phyloP scores from a whole-genome alignment of 2,888 invertebrate species.

The Dusona sp. region DNA sequence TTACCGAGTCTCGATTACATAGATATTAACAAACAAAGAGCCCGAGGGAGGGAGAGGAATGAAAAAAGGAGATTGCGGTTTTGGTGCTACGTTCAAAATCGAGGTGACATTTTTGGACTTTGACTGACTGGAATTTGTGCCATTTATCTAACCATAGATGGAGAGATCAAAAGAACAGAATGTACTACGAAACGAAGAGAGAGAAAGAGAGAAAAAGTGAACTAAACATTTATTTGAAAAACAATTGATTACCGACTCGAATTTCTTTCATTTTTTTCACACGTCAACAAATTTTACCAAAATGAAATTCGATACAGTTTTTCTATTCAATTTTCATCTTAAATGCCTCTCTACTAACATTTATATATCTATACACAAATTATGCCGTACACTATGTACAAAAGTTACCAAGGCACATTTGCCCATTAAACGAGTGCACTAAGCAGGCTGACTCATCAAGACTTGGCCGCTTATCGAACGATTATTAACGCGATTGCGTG shows the following conservation, averaged over 20 bases:
- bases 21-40: too few relatives aligned
- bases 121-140: conserved; percentile 31
- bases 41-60: neutral
- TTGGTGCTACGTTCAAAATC: conserved; percentile 38
- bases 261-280: too few relatives aligned
- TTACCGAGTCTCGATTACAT: conserved; percentile 21
- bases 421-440: conserved; percentile 57
- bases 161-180: conserved; percentile 15
- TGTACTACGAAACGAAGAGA: neutral
- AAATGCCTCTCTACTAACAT: neutral
- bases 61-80: conserved; percentile 10
- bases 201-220: conserved; percentile 14
- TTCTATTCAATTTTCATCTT: neutral
- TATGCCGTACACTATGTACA: neutral
- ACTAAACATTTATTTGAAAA: neutral
- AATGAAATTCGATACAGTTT: neutral
- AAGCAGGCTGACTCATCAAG: conserved; percentile 70
- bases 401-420: conserved; percentile 27
- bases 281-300: neutral
- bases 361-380: neutral
- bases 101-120: conserved; percentile 54
- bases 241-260: too few relatives aligned
- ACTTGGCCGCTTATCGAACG: conserved; percentile 63
- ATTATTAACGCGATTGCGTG: conserved; percentile 63
- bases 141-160: neutral